Percentiles rank a stretch among this genome's conserved stretches.
These are phyloP conservation scores for Brenthis hecate DNA, from an alignment of 2,888 invertebrate genomes.

Conservation along the genomic window DNA sequence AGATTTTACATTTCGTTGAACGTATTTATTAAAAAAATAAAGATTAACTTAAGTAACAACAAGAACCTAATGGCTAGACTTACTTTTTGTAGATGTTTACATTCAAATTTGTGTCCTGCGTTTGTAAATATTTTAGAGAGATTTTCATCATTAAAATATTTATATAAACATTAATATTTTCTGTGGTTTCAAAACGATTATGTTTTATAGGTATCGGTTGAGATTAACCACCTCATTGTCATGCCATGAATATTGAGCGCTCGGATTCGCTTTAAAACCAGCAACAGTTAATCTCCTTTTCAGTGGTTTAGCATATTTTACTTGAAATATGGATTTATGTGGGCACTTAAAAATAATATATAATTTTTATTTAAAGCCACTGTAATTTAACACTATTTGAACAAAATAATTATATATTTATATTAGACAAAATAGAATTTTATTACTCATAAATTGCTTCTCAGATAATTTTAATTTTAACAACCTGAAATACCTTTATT, in stretches of 20 bases:
- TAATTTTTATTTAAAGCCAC: slow-evolving; percentile 11
- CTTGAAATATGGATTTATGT: slow-evolving; percentile 25
- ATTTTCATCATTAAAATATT: neutral
- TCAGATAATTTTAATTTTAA: no score
- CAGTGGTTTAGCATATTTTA: slow-evolving; percentile 31
- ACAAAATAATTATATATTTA: no score
- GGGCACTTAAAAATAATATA: slow-evolving; percentile 8
- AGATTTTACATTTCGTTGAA: no score
- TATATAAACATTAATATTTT: slow-evolving; percentile 9
- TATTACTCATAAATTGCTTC: no score
- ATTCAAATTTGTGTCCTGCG: no score
- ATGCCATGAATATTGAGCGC: slow-evolving; percentile 28
- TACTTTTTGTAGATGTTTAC: no score
- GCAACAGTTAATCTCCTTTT: slow-evolving; percentile 27
- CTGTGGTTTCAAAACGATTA: slow-evolving; percentile 18
- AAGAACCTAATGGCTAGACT: no score
- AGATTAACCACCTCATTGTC: slow-evolving; percentile 29
- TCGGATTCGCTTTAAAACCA: slow-evolving; percentile 27
- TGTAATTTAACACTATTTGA: slow-evolving; percentile 1
- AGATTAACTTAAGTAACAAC: no score
- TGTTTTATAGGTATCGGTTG: slow-evolving; percentile 23
- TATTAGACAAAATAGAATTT: no score
- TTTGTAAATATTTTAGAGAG: no score
- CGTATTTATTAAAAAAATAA: no score
- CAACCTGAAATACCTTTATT: no score